Conservation (phyloP, 1,140 invertebrate genomes). For the Drosophila elegans region DNA sequence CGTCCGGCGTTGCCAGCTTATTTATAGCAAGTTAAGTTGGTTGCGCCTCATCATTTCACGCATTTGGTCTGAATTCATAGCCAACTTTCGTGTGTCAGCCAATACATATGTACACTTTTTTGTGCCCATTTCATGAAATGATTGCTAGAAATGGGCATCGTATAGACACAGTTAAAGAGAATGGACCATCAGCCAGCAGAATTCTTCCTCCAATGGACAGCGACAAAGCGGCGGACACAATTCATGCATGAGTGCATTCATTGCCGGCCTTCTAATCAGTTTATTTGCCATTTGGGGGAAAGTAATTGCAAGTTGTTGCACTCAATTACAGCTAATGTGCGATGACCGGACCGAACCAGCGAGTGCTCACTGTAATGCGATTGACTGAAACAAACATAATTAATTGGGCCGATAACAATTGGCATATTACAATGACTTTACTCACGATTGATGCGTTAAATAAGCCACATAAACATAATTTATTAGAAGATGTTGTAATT, state of each 20-base stretch:
- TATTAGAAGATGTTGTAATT: neutral
- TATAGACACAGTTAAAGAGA: too few relatives aligned
- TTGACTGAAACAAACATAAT: neutral
- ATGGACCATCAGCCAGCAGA: neutral
- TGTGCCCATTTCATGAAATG: too few relatives aligned
- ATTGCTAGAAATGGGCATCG: too few relatives aligned
- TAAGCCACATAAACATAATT: slow-evolving; percentile 2
- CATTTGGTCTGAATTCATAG: too few relatives aligned
- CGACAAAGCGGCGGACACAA: slow-evolving; percentile 30
- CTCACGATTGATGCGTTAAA: neutral
- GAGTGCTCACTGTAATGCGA: neutral
- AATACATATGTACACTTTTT: too few relatives aligned
- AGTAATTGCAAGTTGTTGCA: slow-evolving; percentile 61
- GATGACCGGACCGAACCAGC: neutral
- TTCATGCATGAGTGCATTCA: slow-evolving; percentile 57
- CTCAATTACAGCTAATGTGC: slow-evolving; percentile 55
- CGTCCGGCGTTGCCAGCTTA: too few relatives aligned
- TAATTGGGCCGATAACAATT: neutral
- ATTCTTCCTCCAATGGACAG: slow-evolving; percentile 1
- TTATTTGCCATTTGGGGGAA: slow-evolving; percentile 41
- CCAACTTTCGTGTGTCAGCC: too few relatives aligned
- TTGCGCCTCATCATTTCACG: too few relatives aligned
- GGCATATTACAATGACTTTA: neutral
- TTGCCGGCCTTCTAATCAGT: slow-evolving; percentile 40
- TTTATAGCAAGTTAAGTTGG: too few relatives aligned